Percentiles rank a stretch among this genome's conserved stretches.
These are phyloP conservation scores for Drosophila bunnanda DNA, from an alignment of 2,888 invertebrate species.

Conservation along the genomic window DNA sequence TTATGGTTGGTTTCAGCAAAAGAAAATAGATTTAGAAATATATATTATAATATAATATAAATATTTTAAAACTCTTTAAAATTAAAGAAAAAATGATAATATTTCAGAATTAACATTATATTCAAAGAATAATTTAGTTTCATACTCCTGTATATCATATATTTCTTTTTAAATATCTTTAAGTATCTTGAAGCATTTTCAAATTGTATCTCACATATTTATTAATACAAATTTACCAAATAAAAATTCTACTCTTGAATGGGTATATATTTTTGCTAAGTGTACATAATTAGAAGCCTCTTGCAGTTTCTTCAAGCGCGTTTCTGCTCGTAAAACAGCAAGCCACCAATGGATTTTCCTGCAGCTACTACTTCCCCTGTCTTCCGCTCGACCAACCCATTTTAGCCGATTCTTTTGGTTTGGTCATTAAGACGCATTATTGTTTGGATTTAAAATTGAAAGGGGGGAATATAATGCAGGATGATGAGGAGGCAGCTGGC, in stretches of 20 bases:
- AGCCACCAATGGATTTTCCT: constrained; percentile 51
- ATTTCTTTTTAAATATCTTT: background rate
- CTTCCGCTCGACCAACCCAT: constrained; percentile 10
- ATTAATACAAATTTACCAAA: background rate
- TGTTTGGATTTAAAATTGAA: constrained; percentile 42
- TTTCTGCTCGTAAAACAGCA: constrained; percentile 67
- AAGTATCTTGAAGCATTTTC: background rate
- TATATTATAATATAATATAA: no score
- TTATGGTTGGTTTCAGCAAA: no score
- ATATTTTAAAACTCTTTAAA: no score
- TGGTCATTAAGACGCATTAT: constrained; percentile 52
- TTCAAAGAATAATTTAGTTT: background rate
- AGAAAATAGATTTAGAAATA: background rate
- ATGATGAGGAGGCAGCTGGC: constrained; percentile 7
- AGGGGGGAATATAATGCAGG: constrained; percentile 1
- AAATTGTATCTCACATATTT: background rate
- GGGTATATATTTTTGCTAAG: background rate
- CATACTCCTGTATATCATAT: background rate
- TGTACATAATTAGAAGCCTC: constrained; percentile 45
- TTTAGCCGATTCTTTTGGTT: constrained; percentile 23
- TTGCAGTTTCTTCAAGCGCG: constrained; percentile 54
- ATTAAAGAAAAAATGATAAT: no score
- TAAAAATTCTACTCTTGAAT: background rate
- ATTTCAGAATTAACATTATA: no score
- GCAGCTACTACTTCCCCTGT: constrained; percentile 3